Evolutionary conservation across 2,888 invertebrate species (phyloP).

Genomic region (Epirrhoe tristata): DNA sequence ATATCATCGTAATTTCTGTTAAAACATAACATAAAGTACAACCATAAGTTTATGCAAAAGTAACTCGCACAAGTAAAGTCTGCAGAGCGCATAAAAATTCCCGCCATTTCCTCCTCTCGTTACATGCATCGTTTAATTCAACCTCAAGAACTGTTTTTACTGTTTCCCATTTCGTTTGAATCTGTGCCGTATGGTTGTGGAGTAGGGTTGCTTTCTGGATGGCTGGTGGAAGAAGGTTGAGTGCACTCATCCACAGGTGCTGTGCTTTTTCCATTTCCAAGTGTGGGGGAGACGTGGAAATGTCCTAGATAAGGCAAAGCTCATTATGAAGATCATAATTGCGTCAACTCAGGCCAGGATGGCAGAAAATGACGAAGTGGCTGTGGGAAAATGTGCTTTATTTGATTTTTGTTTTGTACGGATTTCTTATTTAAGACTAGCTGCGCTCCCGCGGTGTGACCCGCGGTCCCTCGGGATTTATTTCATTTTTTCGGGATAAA

Average conservation of each 20-base stretch:
- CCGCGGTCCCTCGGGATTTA: no score
- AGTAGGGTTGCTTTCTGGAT: constrained; percentile 17
- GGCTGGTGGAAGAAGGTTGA: constrained; percentile 44
- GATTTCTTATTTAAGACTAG: not conserved
- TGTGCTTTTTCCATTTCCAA: constrained; percentile 43
- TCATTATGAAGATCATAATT: constrained; percentile 20
- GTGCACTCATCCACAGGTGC: constrained; percentile 54
- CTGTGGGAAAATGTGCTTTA: not conserved
- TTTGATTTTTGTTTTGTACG: not conserved
- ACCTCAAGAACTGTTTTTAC: constrained; percentile 28
- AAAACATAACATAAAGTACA: not conserved
- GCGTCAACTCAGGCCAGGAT: constrained; percentile 7
- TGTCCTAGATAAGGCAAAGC: constrained; percentile 27
- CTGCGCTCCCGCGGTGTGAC: no score
- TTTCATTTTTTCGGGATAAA: no score
- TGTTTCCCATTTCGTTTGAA: constrained; percentile 10
- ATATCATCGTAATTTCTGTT: not conserved
- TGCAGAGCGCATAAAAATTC: constrained; percentile 37
- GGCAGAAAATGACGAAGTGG: constrained; percentile 6
- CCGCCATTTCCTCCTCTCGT: constrained; percentile 38
- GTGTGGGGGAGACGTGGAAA: constrained; percentile 37
- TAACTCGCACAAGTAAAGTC: constrained; percentile 12
- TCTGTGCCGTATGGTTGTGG: constrained; percentile 9
- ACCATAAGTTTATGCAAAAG: constrained; percentile 12
- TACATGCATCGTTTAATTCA: constrained; percentile 39